phyloP scores from a whole-genome alignment of 2,888 invertebrate species.

The Mimas tiliae region DNA sequence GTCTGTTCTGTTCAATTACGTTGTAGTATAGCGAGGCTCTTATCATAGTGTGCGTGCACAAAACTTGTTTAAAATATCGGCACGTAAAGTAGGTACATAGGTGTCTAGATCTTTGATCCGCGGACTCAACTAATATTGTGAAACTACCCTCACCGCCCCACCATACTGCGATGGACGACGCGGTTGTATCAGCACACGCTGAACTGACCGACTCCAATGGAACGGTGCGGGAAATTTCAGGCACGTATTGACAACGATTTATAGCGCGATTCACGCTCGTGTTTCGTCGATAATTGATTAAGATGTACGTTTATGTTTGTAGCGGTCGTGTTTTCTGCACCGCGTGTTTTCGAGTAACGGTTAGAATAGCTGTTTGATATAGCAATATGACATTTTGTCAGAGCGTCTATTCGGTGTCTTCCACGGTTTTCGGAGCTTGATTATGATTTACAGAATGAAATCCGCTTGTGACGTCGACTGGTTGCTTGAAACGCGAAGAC shows the following conservation, averaged over 20 bases:
- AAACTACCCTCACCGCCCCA: neutral
- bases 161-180: neutral
- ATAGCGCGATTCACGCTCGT: neutral
- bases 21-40: too few relatives aligned
- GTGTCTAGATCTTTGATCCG: neutral
- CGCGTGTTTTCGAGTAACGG: conserved; percentile 17
- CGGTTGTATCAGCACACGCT: neutral
- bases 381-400: conserved; percentile 13
- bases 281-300: conserved; percentile 8
- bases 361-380: conserved; percentile 17
- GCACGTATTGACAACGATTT: neutral
- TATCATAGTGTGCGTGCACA: too few relatives aligned
- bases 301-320: conserved; percentile 2
- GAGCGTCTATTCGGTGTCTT: conserved; percentile 59
- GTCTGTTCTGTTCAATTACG: too few relatives aligned
- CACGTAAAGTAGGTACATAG: too few relatives aligned
- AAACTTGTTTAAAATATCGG: too few relatives aligned
- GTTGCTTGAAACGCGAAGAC: conserved; percentile 12
- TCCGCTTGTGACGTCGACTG: conserved; percentile 15
- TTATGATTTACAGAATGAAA: conserved; percentile 25
- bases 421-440: conserved; percentile 46
- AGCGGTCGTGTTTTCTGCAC: conserved; percentile 8
- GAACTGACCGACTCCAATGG: neutral
- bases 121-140: neutral
- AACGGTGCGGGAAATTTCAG: neutral